Evolutionary conservation across 2,888 invertebrate species (phyloP).

Genomic region (Drosophila mulleri): DNA sequence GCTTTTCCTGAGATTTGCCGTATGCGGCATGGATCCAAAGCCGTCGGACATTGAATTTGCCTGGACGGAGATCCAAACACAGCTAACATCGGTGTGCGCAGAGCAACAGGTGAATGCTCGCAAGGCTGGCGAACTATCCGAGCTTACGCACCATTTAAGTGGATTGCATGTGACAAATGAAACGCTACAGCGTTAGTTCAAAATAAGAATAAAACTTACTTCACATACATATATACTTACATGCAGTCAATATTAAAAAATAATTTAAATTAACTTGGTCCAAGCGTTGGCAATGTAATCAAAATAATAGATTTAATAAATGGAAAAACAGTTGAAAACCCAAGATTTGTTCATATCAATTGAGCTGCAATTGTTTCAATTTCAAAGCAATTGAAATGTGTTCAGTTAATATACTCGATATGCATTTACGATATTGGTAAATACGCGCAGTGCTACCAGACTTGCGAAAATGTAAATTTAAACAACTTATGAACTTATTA

Average conservation of each 20-base stretch:
- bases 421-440: neutral
- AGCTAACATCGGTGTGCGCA: conserved; percentile 85
- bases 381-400: neutral
- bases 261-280: conserved; percentile 6
- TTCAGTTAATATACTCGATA: neutral
- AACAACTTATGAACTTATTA: too few relatives aligned
- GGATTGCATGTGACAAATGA: conserved; percentile 52
- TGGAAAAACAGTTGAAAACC: neutral
- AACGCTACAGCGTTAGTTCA: conserved; percentile 55
- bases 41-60: conserved; percentile 91
- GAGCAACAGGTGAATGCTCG: conserved; percentile 40
- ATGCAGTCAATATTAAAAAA: conserved; percentile 32
- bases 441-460: too few relatives aligned
- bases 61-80: conserved; percentile 88
- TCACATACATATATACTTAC: conserved; percentile 7
- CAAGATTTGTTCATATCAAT: too few relatives aligned
- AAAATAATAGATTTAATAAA: conserved; percentile 36
- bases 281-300: conserved; percentile 3
- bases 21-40: conserved; percentile 91
- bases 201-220: neutral
- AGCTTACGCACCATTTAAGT: conserved; percentile 66
- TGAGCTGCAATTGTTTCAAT: neutral
- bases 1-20: conserved; percentile 91
- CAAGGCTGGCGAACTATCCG: conserved; percentile 53
- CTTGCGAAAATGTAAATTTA: too few relatives aligned